Percentiles rank a stretch among this genome's conserved stretches.
These are phyloP conservation scores for Daubentonia madagascariensis DNA, from an alignment of 2,113 vertebrate species.

Conservation along the genomic window DNA sequence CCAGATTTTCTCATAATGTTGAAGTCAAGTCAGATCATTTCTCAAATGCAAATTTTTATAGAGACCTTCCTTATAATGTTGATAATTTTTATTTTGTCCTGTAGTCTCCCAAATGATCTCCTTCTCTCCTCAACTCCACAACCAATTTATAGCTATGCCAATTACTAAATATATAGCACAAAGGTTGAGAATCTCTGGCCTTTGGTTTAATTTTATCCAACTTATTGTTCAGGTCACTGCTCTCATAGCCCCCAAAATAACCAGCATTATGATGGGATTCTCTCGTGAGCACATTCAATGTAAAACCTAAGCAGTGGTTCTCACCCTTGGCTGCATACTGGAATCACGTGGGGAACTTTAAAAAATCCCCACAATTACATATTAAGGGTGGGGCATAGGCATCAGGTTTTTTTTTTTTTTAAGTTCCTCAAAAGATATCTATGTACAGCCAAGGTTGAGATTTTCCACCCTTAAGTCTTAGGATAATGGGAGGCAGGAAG, in stretches of 20 bases:
- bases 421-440: not conserved
- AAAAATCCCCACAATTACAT: not conserved
- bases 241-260: not conserved
- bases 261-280: not conserved
- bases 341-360: not conserved
- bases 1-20: not conserved
- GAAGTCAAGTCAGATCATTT: not conserved
- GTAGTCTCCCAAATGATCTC: not conserved
- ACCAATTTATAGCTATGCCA: not conserved
- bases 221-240: not conserved
- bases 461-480: not conserved
- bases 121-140: not conserved
- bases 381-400: not conserved
- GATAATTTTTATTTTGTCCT: conserved; percentile 18
- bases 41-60: not conserved
- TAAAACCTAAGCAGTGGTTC: not conserved
- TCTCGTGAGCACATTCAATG: not conserved
- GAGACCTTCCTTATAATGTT: not conserved
- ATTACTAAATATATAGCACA: conserved; percentile 3
- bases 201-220: conserved; percentile 33
- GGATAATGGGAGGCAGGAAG: not conserved
- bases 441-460: not conserved
- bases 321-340: not conserved
- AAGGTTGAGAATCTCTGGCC: not conserved
- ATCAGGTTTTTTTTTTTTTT: not conserved